Conservation (phyloP, 1,140 invertebrate genomes). For the Pantala flavescens region DNA sequence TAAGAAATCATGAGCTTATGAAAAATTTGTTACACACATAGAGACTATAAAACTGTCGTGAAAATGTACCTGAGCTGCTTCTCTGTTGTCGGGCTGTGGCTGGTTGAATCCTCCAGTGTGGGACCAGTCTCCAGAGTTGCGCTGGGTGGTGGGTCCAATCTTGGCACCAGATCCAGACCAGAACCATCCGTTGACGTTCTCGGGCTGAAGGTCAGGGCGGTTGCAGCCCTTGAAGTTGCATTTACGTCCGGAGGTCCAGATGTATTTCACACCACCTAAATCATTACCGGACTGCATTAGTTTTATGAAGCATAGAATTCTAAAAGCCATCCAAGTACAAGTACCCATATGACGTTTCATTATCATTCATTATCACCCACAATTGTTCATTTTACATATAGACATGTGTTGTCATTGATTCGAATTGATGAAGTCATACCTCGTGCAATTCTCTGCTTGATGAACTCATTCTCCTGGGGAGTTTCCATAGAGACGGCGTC, state of each 20-base stretch:
- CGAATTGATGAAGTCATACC: constrained; percentile 31
- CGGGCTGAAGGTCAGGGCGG: constrained; percentile 71
- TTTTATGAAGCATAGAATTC: background rate
- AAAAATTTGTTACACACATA: no score
- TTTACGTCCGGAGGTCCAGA: constrained; percentile 84
- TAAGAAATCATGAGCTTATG: no score
- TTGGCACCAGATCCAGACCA: constrained; percentile 84
- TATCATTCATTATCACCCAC: no score
- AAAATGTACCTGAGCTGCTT: constrained; percentile 65
- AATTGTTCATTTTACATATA: no score
- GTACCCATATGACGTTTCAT: background rate
- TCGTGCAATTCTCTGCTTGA: constrained; percentile 71
- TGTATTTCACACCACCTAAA: constrained; percentile 53
- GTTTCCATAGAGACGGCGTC: constrained; percentile 84
- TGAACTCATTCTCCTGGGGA: constrained; percentile 80
- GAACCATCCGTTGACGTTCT: constrained; percentile 86
- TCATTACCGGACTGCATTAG: background rate
- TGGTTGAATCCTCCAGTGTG: constrained; percentile 73
- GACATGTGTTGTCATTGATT: no score
- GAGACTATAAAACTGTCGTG: no score
- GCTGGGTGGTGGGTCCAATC: constrained; percentile 74
- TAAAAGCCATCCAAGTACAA: background rate
- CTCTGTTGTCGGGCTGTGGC: constrained; percentile 78
- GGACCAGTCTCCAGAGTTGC: constrained; percentile 81
- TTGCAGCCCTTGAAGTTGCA: constrained; percentile 88